Percentiles rank a stretch among this genome's conserved stretches.
These are phyloP conservation scores for Tenrec ecaudatus DNA, from an alignment of 2,113 vertebrate genomes.

Conservation along the genomic window DNA sequence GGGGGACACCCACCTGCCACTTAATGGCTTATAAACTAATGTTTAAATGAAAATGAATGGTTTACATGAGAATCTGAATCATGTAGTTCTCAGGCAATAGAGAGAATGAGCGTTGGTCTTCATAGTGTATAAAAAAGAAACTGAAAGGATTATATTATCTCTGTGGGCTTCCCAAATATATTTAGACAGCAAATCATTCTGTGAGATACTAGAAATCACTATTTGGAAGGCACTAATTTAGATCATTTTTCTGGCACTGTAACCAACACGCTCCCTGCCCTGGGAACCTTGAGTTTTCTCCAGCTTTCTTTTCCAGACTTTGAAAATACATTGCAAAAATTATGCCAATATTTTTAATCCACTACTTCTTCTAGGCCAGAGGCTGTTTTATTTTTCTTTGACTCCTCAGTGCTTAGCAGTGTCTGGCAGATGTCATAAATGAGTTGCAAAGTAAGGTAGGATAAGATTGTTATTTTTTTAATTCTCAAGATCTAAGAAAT, in stretches of 20 bases:
- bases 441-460: not conserved
- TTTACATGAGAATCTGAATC: conserved; percentile 67
- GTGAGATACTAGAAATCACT: conserved; percentile 40
- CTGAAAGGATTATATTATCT: conserved; percentile 68
- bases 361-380: conserved; percentile 25
- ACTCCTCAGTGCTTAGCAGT: not conserved
- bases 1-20: not conserved
- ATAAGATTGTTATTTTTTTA: conserved; percentile 41
- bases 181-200: conserved; percentile 43
- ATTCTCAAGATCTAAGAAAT: conserved; percentile 36
- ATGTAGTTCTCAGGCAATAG: conserved; percentile 60
- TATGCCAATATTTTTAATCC: conserved; percentile 51
- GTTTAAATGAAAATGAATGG: conserved; percentile 66
- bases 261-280: not conserved
- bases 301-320: not conserved
- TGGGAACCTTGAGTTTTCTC: not conserved
- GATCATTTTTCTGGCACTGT: conserved; percentile 17
- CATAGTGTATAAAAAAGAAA: conserved; percentile 62
- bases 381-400: conserved; percentile 26
- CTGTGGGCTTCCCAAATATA: conserved; percentile 58
- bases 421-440: not conserved
- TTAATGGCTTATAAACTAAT: conserved; percentile 68
- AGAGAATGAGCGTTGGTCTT: conserved; percentile 67
- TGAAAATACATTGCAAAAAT: not conserved
- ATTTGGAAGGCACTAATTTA: not conserved